Base-by-base conservation (phyloP, 1,140 invertebrate species). In the Onthophagus taurus region DNA sequence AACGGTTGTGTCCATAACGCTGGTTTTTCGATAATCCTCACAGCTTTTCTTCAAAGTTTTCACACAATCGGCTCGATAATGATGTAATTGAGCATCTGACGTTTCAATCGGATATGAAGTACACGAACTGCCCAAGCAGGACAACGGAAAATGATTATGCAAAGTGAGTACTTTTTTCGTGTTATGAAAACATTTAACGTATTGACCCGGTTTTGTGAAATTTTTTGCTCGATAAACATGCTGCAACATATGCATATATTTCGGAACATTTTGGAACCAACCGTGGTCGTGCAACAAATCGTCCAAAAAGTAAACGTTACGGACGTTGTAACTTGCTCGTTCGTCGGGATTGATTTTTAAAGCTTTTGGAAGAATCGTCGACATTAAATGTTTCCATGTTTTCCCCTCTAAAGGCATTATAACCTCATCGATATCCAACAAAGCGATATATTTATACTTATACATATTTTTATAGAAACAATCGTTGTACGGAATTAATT, bases 401-500 rank as follows among this genome's bases (percentile, higher is more conserved):
- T 67, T 57, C 34, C 81, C 76, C 48, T 82, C 75, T 13, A 92
- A 69, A 1, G 92, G 92, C 80, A 96, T 91, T 48, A 96, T 94
- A 26, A 96, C 83, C 64, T 97, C 92, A 63, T 97, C 92, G 29
- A 90, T 88, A 58, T 97, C 93, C 16, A 96, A 67, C 9, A 97
- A 67, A 0, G 85, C 87, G 21, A 96, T 82, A 66, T 91, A 94
- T 38, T 89, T 79, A 61, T 94, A 95, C 29, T 80, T 72, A 60
- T 93, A 92, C 66, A 93, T 76, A 60, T 94, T 87, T 53, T 91
- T 84, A 67, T 97, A 96, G 4, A 97, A 72, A 58, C 93, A 97
- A 61, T 97, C 93, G 65, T 97, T 97, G 71, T 96, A 96, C 1
- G 93, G 91, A 52, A 97, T 93, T 24, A 97, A 71, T 64, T 97